Evolutionary conservation across 2,797 vertebrate genomes (phyloP), one percentile per base, ranked within the genome.

Genomic region (Rhinophrynus dorsalis): DNA sequence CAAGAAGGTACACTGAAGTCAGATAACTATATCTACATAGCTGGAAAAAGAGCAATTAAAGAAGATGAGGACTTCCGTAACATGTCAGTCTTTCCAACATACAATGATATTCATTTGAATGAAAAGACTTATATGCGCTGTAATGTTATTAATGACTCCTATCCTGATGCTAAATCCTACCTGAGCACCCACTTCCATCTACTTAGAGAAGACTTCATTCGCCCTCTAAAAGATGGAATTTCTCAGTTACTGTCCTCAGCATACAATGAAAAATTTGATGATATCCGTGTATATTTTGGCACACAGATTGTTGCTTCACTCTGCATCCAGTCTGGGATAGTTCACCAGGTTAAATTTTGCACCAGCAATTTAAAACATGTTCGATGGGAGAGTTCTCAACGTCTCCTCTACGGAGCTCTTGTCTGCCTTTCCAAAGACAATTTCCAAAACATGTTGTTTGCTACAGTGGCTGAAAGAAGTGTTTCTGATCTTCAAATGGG

Each of bases 111-210:
- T 20, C 62, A 67, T 42, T 11, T 13, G 11, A 44, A 56, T 6
- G 9, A 47, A 7, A 73, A 59, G 13, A 63, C 73, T 13, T 66
- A 56, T 9, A 44, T 79, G 29, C 61, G 73, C 18, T 59, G 63
- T 15, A 79, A 79, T 50, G 67, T 77, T 2, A 29, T 70, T 15
- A 54, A 30, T 17, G 51, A 65, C 37, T 57, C 54, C 35, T 79
- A 78, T 62, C 23, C 60, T 44, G 68, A 79, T 47, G 50, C 59
- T 15, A 58, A 59, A 15, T 77, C 65, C 6, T 79, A 79, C 77
- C 68, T 79, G 20, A 74, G 77, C 12, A 76, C 65, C 13, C 77
- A 79, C 24, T 79, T 79, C 50, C 65, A 73, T 15, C 60, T 79
- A 29, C 47, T 75, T 1, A 54, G 68, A 9, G 75, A 79, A 62